Evolutionary conservation across 2,888 invertebrate species (phyloP).

Genomic region (Anoncus sp.): DNA sequence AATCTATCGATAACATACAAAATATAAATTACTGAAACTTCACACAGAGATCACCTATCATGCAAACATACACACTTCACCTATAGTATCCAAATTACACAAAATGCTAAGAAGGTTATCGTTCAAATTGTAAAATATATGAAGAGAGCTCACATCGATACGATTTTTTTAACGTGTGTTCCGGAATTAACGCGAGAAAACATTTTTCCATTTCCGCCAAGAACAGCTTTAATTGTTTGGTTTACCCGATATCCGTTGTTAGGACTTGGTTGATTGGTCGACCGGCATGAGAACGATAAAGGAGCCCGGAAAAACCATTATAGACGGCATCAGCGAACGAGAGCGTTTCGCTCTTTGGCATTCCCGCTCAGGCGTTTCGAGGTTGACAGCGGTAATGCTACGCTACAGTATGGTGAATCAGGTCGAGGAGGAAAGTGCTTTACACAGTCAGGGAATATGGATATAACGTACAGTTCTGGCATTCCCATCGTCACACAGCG

Average conservation of each 20-base stretch:
- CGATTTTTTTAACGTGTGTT: not conserved
- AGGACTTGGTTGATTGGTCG: slow-evolving; percentile 33
- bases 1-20: too few relatives aligned
- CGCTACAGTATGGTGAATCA: slow-evolving; percentile 24
- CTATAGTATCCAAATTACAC: too few relatives aligned
- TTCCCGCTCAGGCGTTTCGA: slow-evolving; percentile 74
- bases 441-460: not conserved
- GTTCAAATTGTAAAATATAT: too few relatives aligned
- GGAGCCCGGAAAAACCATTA: slow-evolving; percentile 64
- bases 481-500: slow-evolving; percentile 27
- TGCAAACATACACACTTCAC: too few relatives aligned
- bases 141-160: too few relatives aligned
- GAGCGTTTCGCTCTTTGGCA: slow-evolving; percentile 75
- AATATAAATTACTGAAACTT: too few relatives aligned
- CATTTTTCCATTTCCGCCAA: not conserved
- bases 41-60: too few relatives aligned
- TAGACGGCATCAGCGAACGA: slow-evolving; percentile 52
- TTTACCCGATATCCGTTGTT: not conserved
- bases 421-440: slow-evolving; percentile 2
- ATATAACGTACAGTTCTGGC: slow-evolving; percentile 20
- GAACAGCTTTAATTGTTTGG: not conserved
- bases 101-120: too few relatives aligned
- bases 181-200: not conserved
- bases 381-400: slow-evolving; percentile 31
- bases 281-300: slow-evolving; percentile 52